phyloP scores from a whole-genome alignment of 2,888 invertebrate genomes.

The Amaurobius ferox region DNA sequence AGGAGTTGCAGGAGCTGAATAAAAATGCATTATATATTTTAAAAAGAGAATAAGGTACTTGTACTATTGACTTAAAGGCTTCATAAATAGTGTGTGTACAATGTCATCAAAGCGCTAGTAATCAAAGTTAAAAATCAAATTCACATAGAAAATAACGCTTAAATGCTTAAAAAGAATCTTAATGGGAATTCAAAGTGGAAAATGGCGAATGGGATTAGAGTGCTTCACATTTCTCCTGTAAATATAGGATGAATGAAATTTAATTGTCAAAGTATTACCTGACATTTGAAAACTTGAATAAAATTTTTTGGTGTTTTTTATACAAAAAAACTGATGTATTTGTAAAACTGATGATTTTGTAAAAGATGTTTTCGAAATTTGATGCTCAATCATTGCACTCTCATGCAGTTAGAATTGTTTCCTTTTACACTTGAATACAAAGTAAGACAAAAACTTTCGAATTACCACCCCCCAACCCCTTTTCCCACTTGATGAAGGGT shows the following conservation, averaged over 20 bases:
- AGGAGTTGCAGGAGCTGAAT: too few species aligned
- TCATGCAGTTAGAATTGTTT: neutral
- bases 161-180: too few species aligned
- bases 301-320: conserved; percentile 2
- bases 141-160: too few species aligned
- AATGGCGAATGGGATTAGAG: neutral
- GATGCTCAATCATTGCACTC: conserved; percentile 6
- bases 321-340: neutral
- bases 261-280: conserved; percentile 1
- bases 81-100: too few species aligned
- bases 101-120: too few species aligned
- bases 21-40: too few species aligned
- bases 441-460: neutral
- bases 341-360: neutral
- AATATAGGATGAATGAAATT: neutral
- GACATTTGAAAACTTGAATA: neutral
- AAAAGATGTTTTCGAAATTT: neutral
- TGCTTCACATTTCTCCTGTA: neutral
- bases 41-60: too few species aligned
- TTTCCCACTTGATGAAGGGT: neutral
- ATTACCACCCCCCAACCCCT: neutral
- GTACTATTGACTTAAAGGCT: too few species aligned
- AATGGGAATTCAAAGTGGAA: too few species aligned
- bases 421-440: neutral
- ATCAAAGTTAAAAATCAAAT: too few species aligned